Evolutionary conservation across 2,888 invertebrate species (phyloP), one percentile per base, ranked within the genome.

Genomic region (Yponomeuta cagnagella): DNA sequence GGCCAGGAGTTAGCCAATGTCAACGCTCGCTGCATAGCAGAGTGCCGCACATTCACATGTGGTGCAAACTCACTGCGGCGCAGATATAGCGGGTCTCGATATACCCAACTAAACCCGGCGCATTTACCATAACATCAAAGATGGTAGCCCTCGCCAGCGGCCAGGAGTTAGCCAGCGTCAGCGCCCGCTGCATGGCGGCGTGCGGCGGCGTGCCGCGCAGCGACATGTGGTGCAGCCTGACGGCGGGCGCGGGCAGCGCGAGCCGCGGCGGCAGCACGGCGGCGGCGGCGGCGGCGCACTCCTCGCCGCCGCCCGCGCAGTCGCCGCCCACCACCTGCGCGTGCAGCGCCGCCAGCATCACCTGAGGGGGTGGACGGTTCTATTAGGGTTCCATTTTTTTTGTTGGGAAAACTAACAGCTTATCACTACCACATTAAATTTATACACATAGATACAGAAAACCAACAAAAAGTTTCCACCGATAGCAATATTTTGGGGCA

Each of bases 141-240:
- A 98, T 96, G 69, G 98, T 98, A 23, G 98, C 98, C 75, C 96
- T 94, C 75, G 98, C 97, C 71, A 98, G 93, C 48, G 98, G 98
- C 98, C 98, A 98, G 74, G 97, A 97, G 83, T 97, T 96, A 74
- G 98, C 97, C 33, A 98, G 93, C 82, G 98, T 98, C 70, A 98
- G 94, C 83, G 98, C 98, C 10, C 98, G 96, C 83, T 98, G 96
- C 89, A 98, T 97, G 33, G 98, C 97, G 82, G 97, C 96, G 10
- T 95, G 94, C 0, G 97, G 94, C 65, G 96, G 94, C 93, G 98
- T 97, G 73, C 98, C 97, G 71, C 96, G 93, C 76, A 98, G 93
- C 63, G 97, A 96, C 83, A 98, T 96, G 90, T 98, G 98, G 85
- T 98, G 97, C 89, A 97, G 95, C 3, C 96, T 95, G 58, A 98